Conservation (phyloP, 2,888 invertebrate genomes). For the Rotaria macrura region DNA sequence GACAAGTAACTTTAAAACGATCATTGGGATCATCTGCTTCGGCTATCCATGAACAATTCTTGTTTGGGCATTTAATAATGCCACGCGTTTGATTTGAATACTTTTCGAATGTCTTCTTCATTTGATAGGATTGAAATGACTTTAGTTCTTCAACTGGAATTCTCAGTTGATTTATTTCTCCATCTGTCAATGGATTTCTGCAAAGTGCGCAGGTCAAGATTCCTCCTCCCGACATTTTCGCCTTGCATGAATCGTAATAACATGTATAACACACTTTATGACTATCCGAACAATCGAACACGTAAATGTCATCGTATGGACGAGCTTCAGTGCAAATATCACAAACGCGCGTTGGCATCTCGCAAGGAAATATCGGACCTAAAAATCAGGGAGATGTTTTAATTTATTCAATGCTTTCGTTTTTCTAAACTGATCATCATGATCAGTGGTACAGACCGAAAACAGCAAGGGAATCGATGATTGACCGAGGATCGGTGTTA, state of each 20-base stretch:
- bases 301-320: slow-evolving; percentile 8
- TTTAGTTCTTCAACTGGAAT: not conserved
- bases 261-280: slow-evolving; percentile 6
- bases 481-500: not conserved
- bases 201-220: not conserved
- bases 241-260: not conserved
- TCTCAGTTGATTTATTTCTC: not conserved
- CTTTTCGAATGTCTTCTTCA: not conserved
- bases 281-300: not conserved
- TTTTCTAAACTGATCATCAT: no score
- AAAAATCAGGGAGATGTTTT: no score
- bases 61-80: not conserved
- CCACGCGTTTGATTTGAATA: not conserved
- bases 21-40: not conserved
- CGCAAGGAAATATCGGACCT: not conserved
- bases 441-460: not conserved
- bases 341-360: not conserved
- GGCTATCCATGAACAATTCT: not conserved
- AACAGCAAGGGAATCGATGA: not conserved
- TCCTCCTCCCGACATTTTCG: not conserved
- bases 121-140: not conserved
- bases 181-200: not conserved
- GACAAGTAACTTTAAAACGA: not conserved
- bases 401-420: no score
- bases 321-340: not conserved